These are phyloP conservation scores for Ophion slaviceki DNA, from an alignment of 2,888 invertebrate species.

Conservation along the genomic window DNA sequence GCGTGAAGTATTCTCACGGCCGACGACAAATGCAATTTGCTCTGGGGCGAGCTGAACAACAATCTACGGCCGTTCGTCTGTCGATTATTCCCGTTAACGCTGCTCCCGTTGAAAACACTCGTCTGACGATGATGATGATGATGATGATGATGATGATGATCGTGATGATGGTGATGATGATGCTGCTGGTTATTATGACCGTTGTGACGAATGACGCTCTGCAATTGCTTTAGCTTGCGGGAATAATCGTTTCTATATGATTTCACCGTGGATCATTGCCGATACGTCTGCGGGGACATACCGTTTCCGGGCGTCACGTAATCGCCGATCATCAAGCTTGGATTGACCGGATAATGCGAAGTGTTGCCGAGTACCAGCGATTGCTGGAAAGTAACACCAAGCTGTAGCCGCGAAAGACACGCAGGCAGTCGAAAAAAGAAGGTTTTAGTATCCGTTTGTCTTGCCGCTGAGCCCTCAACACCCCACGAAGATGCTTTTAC, in stretches of 20 bases:
- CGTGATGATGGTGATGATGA: conserved; percentile 60
- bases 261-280: conserved; percentile 81
- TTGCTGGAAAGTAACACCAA: conserved; percentile 84
- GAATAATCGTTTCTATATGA: conserved; percentile 73
- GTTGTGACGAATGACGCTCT: conserved; percentile 64
- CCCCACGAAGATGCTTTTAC: conserved; percentile 45
- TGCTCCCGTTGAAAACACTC: conserved; percentile 46
- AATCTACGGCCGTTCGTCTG: conserved; percentile 72
- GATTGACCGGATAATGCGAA: conserved; percentile 88
- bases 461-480: conserved; percentile 44
- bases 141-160: conserved; percentile 57
- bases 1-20: conserved; percentile 76
- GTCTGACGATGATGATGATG: conserved; percentile 62
- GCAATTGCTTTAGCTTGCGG: conserved; percentile 75
- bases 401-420: conserved; percentile 81
- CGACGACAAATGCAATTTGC: conserved; percentile 76
- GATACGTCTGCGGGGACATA: conserved; percentile 81
- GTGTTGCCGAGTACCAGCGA: conserved; percentile 86
- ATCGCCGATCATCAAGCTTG: conserved; percentile 91
- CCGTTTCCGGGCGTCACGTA: conserved; percentile 87
- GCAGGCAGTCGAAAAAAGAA: conserved; percentile 74
- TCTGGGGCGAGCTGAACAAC: conserved; percentile 76
- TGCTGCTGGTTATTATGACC: conserved; percentile 63
- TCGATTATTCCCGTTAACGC: conserved; percentile 61
- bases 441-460: conserved; percentile 78